phyloP scores from a whole-genome alignment of 1,140 invertebrate genomes.

The Drosophila auraria region DNA sequence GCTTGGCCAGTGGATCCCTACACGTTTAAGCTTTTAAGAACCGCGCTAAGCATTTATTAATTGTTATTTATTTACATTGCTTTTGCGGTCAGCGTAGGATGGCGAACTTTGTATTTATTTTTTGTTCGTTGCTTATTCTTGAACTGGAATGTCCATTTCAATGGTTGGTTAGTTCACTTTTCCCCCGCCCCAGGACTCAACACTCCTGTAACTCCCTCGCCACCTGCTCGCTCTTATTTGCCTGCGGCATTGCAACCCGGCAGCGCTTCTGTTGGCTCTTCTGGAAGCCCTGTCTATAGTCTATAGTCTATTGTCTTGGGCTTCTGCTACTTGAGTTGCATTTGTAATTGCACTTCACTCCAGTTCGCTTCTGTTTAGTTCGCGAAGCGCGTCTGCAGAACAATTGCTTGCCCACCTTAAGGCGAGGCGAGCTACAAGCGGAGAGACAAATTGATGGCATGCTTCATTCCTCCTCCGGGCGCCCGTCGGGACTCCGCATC shows the following conservation, averaged over 20 bases:
- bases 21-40: conserved; percentile 81
- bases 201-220: no score
- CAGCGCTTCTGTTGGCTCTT: conserved; percentile 28
- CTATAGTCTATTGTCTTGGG: conserved; percentile 32
- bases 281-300: conserved; percentile 10
- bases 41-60: conserved; percentile 66
- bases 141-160: background rate
- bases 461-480: conserved; percentile 52
- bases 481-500: background rate
- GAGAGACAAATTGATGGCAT: conserved; percentile 83
- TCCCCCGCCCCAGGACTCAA: no score
- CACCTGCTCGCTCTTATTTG: conserved; percentile 43
- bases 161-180: background rate
- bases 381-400: conserved; percentile 52
- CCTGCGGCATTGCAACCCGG: conserved; percentile 50
- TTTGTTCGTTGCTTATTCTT: background rate
- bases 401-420: conserved; percentile 70
- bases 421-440: conserved; percentile 52
- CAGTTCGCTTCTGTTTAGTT: conserved; percentile 34
- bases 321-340: conserved; percentile 75
- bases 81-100: conserved; percentile 18
- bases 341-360: conserved; percentile 81
- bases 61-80: conserved; percentile 70
- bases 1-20: conserved; percentile 35
- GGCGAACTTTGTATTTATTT: background rate